phyloP scores from a whole-genome alignment of 2,113 vertebrate genomes.

The Alectura lathami region DNA sequence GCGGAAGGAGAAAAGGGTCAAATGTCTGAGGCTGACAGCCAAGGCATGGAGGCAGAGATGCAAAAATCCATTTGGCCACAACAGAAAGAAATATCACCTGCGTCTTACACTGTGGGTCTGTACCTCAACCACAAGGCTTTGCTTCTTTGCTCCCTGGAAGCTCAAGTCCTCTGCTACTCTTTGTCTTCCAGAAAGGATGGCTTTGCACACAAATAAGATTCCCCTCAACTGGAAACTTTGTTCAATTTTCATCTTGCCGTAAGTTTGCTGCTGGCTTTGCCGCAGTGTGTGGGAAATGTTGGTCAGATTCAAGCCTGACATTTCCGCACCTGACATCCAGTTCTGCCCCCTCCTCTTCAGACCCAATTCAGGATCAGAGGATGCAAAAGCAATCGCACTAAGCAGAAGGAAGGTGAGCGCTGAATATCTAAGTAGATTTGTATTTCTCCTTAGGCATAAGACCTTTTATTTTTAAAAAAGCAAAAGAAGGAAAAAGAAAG shows the following conservation, averaged over 20 bases:
- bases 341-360: background rate
- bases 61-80: background rate
- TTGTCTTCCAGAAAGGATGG: background rate
- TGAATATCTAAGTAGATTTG: background rate
- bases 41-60: background rate
- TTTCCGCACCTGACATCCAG: background rate
- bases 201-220: background rate
- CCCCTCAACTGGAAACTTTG: background rate
- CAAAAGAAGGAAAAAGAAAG: background rate
- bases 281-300: background rate
- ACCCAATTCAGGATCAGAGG: background rate
- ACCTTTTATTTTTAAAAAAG: background rate
- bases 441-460: background rate
- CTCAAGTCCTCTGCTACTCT: background rate
- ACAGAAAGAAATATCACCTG: background rate
- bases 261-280: background rate
- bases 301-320: background rate
- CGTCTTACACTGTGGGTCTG: background rate
- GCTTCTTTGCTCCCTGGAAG: background rate
- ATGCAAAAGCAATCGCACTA: background rate
- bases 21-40: rapidly evolving
- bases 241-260: background rate
- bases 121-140: background rate
- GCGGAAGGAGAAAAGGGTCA: background rate
- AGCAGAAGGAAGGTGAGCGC: background rate